Base-by-base conservation (phyloP, 2,113 vertebrate genomes). In the Sceloporus tristichus region DNA sequence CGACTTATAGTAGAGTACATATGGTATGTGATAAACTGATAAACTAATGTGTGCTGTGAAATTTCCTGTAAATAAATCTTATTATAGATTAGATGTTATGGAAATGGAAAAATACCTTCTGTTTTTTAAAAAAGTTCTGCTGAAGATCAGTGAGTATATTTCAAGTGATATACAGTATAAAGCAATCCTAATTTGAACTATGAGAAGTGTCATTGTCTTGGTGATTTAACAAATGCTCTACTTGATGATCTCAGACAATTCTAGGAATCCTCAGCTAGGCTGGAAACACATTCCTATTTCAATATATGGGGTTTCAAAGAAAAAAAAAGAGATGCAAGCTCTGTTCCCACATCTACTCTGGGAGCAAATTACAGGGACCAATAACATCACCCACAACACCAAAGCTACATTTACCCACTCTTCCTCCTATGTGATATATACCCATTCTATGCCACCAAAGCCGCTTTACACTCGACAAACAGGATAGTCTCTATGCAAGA, bases 1-100 rank as follows among this genome's bases (percentile, higher is more conserved):
- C 34, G 34, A 34, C 34, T 34, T 34, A 34, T 34, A 34, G 34
- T 34, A 34, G 34, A 82, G 38, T 9, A 54, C 11, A 27, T 73
- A 86, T 16, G 62, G 3, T 34, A 34, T 34, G 34, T 34, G 34
- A 34, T 34, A 34, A 48, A 79, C n/a, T 74, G 48, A 82, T 56
- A 70, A 2, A 85, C 8, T 1, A 84, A 18, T 62, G 54, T 82
- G 29, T 85, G 79, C 2, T 62, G 0, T 82, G 85, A 81, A 10
- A 9, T 34, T 5, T 88, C 70, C 81, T 82, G 42, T 87, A 87
- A 27, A 19, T 66, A 80, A 83, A 27, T 53, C 13, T 71, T 34
- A 68, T 5, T 84, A 91, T 23, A 54, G 82, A 68, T 54, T 21
- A 91, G 65, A 16, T 91, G 76, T 89, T 66, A 23, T 16, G 40